A percentile compares a stretch with the other conserved stretches of the same genome.
phyloP scores from a whole-genome alignment of 2,797 vertebrate species.

The Periparus ater region DNA sequence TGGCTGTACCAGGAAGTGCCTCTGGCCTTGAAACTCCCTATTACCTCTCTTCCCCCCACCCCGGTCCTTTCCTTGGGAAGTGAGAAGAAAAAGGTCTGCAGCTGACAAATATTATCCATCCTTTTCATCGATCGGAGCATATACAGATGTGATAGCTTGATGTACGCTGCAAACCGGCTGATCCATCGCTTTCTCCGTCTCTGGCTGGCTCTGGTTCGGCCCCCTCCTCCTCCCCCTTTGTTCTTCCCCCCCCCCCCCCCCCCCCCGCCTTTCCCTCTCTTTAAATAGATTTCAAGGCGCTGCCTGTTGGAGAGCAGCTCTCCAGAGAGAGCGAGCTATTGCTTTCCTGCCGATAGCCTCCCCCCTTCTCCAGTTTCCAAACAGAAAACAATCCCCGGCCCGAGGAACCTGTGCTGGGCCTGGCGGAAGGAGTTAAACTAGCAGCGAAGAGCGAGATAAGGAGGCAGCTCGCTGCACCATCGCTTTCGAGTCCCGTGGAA shows the following conservation, averaged over 20 bases:
- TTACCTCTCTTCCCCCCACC: constrained; percentile 28
- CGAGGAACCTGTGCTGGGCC: constrained; percentile 34
- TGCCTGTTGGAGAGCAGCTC: constrained; percentile 81
- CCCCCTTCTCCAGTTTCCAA: constrained; percentile 64
- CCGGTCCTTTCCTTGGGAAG: constrained; percentile 39
- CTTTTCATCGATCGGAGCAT: constrained; percentile 79
- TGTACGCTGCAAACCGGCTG: constrained; percentile 73
- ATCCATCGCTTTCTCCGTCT: constrained; percentile 72
- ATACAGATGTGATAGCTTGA: constrained; percentile 81
- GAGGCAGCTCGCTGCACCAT: neutral
- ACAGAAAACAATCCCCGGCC: constrained; percentile 58
- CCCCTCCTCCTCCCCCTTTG: constrained; percentile 70
- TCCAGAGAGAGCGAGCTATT: constrained; percentile 71
- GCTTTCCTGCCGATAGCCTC: constrained; percentile 69
- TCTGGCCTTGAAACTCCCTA: constrained; percentile 74
- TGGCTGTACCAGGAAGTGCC: constrained; percentile 59
- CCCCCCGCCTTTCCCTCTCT: constrained; percentile 66
- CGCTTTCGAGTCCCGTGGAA: neutral
- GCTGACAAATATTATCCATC: constrained; percentile 80
- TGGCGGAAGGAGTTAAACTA: constrained; percentile 40
- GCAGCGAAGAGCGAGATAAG: neutral
- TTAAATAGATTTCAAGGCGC: constrained; percentile 82
- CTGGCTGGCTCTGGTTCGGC: constrained; percentile 67
- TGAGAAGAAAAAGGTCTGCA: constrained; percentile 77
- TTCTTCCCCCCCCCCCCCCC: constrained; percentile 23